Evolutionary conservation across 64 coral and sea anemone genomes (phyloP), one percentile per base, ranked within the genome.

Genomic region (Montipora capricornis): DNA sequence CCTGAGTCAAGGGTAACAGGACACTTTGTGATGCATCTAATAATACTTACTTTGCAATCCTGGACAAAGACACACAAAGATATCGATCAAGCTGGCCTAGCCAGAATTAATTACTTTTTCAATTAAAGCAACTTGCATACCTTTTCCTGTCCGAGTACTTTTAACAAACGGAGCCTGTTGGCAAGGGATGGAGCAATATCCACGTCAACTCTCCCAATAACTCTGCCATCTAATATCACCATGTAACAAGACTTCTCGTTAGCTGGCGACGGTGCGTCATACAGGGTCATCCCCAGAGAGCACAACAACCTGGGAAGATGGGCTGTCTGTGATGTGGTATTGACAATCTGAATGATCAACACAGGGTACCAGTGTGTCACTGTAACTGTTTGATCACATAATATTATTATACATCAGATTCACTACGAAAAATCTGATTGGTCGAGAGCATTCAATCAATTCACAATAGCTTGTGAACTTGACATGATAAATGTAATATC

Each of bases 181-280:
- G 78, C 97, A 51, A 98, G 78, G 59, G 94, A 64, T 26, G 94
- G 76, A 16, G 97, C 94, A 47, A 95, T 64, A 5, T 98, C 94
- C 60, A 74, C 78, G 5, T 95, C 97, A 16, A 98, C 94, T 13
- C 90, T 92, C 0, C 97, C 97, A 4, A 98, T 44, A 16, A 98
- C 97, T 66, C 94, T 91, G 2, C 97, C 97, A 83, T 98, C 88
- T 73, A 98, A 84, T 53, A 98, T 77, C 14, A 98, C 97, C 44
- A 64, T 84, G 19, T 98, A 95, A 87, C 93, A 98, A 47, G 86
- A 74, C 82, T 87, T 91, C 45, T 75, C 66, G 29, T 87, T 69
- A 67, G 84, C 94, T 44, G 91, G 82, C 0, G 87, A 24, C 6
- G 96, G 96, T 19, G 81, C 88, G 73, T 95, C 96, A 20, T 68